A percentile compares a stretch with the other conserved stretches of the same genome.
Conservation (phyloP, 2,888 invertebrate genomes). For the Emesis furor region DNA sequence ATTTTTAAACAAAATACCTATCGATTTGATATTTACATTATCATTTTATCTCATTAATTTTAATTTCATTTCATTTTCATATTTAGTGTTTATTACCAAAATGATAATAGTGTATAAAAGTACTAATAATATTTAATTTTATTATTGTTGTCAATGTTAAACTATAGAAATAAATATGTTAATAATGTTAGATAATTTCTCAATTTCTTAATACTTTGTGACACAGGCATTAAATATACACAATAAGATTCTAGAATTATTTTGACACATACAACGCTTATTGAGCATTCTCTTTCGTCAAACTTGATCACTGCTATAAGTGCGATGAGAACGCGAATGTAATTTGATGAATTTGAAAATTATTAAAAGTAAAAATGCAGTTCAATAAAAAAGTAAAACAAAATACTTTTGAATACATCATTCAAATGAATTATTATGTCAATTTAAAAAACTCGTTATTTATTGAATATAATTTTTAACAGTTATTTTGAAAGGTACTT, state of each 20-base stretch:
- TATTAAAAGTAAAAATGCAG: not conserved
- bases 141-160: not conserved
- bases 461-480: too few relatives aligned
- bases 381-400: too few relatives aligned
- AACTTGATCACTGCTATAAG: constrained; percentile 5
- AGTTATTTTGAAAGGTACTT: too few relatives aligned
- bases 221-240: constrained; percentile 19
- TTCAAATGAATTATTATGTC: too few relatives aligned
- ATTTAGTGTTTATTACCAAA: too few relatives aligned
- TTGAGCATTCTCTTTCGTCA: constrained; percentile 19
- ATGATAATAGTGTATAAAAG: not conserved
- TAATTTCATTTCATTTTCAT: not conserved
- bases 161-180: not conserved
- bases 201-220: not conserved
- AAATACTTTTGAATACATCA: too few relatives aligned
- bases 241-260: constrained; percentile 20
- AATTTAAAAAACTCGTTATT: too few relatives aligned
- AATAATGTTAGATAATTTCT: not conserved
- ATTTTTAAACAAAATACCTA: too few relatives aligned
- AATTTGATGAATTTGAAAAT: not conserved
- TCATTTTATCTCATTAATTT: not conserved
- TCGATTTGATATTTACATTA: not conserved
- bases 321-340: not conserved
- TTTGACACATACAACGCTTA: constrained; percentile 19
- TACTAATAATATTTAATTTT: not conserved